Base-by-base conservation (phyloP, 2,888 invertebrate species). In the Perizoma flavofasciatum region DNA sequence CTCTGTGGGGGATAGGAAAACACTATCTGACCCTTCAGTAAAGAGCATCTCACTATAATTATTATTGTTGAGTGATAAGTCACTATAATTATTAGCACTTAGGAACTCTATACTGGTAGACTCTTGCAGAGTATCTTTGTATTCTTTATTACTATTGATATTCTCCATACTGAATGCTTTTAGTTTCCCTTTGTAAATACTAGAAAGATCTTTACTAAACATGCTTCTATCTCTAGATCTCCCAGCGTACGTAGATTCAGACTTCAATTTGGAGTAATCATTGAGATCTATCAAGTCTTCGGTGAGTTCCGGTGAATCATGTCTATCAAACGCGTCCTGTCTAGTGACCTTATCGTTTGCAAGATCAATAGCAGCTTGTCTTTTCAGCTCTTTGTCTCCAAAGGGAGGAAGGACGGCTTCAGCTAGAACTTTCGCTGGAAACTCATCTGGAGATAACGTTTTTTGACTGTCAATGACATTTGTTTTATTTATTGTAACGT, bases 141-240 rank as follows among this genome's bases (percentile, higher is more conserved):
- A 89, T 65, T 80, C 79, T 7, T 73, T 71, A 39, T 77, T 77
- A 41, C 64, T 70, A 67, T 81, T 80, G 6, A 92, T 70, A 73
- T 89, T 85, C 61, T 92, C 92, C 75, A 83, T 74, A 73, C 92
- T 92, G 49, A 81, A 86, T 5, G 90, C 81, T 66, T 92, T 92
- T 37, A 85, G 85, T 80, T 87, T 92, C n/a, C 90, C 89, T 49
- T 89, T 86, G 59, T 79, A 89, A 52, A 85, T 74, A 34, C 81
- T 82, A 49, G 82, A 82, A 11, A 83, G 71, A 69, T 78, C 83
- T 73, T 75, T 81, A 53, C 77, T 81, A 54, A 85, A 86, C 58
- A 82, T 79, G n/a, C 78, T 82, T 66, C 73, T 78, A 41, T 77
- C 73, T 73, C 73, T 78, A 10, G 70, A 67, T 64, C 69, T 76